Evolutionary conservation across 1,140 invertebrate species (phyloP).

Genomic region (Paraescarpia echinospica): DNA sequence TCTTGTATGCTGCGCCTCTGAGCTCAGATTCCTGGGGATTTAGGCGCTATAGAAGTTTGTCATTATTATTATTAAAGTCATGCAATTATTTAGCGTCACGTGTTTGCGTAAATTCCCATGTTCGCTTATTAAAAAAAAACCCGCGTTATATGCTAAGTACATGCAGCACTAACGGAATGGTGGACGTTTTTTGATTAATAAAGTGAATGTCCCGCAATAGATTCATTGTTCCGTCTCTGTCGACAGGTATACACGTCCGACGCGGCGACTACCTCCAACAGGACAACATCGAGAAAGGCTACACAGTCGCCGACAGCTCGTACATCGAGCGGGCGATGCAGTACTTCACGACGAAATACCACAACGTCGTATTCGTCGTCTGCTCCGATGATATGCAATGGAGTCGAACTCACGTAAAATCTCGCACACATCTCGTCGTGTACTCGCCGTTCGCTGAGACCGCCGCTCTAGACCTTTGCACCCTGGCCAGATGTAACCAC

Average conservation of each 20-base stretch:
- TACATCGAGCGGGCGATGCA: constrained; percentile 36
- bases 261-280: constrained; percentile 26
- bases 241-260: constrained; percentile 28
- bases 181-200: background rate
- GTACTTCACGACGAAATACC: constrained; percentile 32
- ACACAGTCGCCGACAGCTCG: constrained; percentile 27
- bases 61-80: no score
- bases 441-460: background rate
- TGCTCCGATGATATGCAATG: constrained; percentile 40
- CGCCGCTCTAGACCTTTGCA: constrained; percentile 62
- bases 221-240: background rate
- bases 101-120: no score
- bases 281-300: constrained; percentile 31
- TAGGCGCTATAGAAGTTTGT: no score
- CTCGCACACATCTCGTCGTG: constrained; percentile 9
- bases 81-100: no score
- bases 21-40: no score
- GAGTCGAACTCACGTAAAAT: constrained; percentile 25
- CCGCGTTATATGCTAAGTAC: no score
- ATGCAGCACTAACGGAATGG: no score
- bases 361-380: constrained; percentile 37
- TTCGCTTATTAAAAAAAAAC: no score
- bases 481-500: constrained; percentile 60
- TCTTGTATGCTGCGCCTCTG: no score
- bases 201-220: background rate